Conservation (phyloP, 1,140 invertebrate species). For the Drosophila rufa region DNA sequence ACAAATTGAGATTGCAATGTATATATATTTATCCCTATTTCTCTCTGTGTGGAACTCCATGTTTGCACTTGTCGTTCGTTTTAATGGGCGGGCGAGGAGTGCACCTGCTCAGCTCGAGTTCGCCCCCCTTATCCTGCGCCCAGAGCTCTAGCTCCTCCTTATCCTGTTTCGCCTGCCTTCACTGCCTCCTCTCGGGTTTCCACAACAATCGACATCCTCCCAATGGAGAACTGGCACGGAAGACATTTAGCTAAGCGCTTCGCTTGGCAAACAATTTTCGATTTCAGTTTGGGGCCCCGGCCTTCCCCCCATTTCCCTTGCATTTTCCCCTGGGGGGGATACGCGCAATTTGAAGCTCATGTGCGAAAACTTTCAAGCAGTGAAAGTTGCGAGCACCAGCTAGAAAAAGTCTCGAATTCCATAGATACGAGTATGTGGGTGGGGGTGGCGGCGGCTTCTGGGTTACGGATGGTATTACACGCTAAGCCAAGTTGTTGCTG, state of each 20-base stretch:
- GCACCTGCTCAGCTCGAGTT: constrained; percentile 53
- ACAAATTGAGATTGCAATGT: too few relatives aligned
- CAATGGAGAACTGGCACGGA: constrained; percentile 73
- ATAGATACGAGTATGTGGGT: constrained; percentile 17
- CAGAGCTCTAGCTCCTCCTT: constrained; percentile 15
- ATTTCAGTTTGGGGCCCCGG: constrained; percentile 54
- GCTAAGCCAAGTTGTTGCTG: constrained; percentile 49
- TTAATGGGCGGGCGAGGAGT: constrained; percentile 67
- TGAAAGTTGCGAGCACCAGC: constrained; percentile 64
- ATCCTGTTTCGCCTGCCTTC: constrained; percentile 13
- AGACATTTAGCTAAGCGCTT: constrained; percentile 81
- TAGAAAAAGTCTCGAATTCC: constrained; percentile 31
- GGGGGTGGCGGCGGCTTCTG: constrained; percentile 17
- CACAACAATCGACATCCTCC: constrained; percentile 69
- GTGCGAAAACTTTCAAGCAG: constrained; percentile 72
- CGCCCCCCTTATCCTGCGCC: constrained; percentile 14
- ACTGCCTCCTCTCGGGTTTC: constrained; percentile 1
- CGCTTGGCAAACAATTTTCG: constrained; percentile 82
- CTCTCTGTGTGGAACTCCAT: constrained; percentile 15
- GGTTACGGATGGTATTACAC: constrained; percentile 51
- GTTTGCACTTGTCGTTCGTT: constrained; percentile 78
- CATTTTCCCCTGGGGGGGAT: constrained; percentile 37
- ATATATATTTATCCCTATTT: background rate
- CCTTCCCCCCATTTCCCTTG: constrained; percentile 2
- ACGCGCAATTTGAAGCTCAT: constrained; percentile 72